Conservation (phyloP, 2,888 invertebrate species). For the Polydesmus complanatus region DNA sequence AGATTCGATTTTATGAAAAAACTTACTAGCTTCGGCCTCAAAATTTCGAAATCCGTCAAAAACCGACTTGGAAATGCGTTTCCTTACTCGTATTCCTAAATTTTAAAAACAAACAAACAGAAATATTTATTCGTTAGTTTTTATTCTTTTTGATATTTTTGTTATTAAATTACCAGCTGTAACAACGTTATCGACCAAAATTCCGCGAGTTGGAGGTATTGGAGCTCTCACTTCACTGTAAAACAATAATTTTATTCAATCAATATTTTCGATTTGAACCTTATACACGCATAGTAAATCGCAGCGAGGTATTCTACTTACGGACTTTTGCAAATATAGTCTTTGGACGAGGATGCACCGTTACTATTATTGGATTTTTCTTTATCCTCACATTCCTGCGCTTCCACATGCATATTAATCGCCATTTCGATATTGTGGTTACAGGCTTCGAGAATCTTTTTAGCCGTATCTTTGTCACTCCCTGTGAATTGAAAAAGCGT, state of each 20-base stretch:
- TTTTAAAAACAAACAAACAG: constrained; percentile 12
- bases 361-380: background rate
- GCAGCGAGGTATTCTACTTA: no score
- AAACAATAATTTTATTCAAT: background rate
- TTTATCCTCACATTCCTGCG: constrained; percentile 16
- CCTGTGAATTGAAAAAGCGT: constrained; percentile 23
- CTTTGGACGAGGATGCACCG: background rate
- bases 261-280: no score
- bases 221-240: constrained; percentile 34
- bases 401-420: constrained; percentile 38
- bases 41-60: constrained; percentile 40
- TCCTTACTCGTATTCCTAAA: constrained; percentile 27
- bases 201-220: constrained; percentile 36
- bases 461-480: constrained; percentile 27
- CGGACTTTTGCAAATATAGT: background rate
- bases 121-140: background rate
- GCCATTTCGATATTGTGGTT: constrained; percentile 37
- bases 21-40: constrained; percentile 35
- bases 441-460: constrained; percentile 34
- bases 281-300: no score
- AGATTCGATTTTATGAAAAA: background rate
- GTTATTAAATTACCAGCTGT: constrained; percentile 24
- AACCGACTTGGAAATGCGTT: constrained; percentile 30
- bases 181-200: constrained; percentile 32
- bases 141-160: no score